These are phyloP conservation scores for Fulica atra DNA, from an alignment of 2,113 vertebrate species.

Conservation along the genomic window DNA sequence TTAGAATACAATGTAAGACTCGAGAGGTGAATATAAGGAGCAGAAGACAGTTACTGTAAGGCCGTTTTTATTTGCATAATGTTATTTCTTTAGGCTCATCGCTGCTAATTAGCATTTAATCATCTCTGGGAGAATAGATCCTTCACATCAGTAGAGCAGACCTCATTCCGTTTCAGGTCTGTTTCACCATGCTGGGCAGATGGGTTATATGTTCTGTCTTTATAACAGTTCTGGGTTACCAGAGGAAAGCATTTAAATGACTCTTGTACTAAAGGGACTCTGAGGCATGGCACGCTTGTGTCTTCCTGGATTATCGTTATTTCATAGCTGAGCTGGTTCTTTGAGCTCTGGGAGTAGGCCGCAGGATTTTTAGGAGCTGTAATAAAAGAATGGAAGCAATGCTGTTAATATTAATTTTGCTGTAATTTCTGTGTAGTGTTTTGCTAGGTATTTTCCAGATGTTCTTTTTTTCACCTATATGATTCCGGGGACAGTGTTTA, in stretches of 20 bases:
- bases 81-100: neutral
- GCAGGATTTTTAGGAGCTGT: neutral
- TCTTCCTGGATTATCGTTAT: neutral
- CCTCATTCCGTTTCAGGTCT: neutral
- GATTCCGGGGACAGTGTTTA: neutral
- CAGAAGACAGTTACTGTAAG: neutral
- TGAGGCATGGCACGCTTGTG: neutral
- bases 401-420: neutral
- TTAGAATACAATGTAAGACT: neutral
- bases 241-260: constrained; percentile 32
- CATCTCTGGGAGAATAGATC: neutral
- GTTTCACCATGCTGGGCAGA: neutral
- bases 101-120: constrained; percentile 14
- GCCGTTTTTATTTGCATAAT: neutral
- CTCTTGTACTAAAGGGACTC: neutral
- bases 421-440: neutral
- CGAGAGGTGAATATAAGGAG: neutral
- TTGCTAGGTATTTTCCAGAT: neutral
- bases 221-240: neutral
- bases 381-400: neutral
- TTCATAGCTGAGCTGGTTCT: neutral
- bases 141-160: neutral
- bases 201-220: neutral
- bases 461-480: neutral
- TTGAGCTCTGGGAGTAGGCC: neutral